Evolutionary conservation across 2,797 vertebrate genomes (phyloP).

Genomic region (Epinephelus awoara): DNA sequence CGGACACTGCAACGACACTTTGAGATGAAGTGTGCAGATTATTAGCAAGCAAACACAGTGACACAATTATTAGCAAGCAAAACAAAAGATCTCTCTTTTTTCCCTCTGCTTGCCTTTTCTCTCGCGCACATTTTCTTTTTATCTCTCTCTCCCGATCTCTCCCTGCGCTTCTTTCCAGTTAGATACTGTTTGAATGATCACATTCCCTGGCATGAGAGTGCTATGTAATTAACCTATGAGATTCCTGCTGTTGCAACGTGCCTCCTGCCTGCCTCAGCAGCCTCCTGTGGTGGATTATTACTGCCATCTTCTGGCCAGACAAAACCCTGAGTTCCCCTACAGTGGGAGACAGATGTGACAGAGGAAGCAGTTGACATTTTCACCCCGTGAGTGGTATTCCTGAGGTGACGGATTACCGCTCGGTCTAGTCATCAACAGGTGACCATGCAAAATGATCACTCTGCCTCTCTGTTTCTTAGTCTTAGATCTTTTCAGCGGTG

Average conservation of each 20-base stretch:
- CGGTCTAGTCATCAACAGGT: constrained; percentile 4
- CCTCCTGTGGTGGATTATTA: constrained; percentile 72
- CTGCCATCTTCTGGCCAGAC: constrained; percentile 78
- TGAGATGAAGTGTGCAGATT: constrained; percentile 55
- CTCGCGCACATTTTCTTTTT: constrained; percentile 35
- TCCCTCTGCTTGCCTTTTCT: constrained; percentile 18
- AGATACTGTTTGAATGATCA: constrained; percentile 84
- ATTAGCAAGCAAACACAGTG: constrained; percentile 55
- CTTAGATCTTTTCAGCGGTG: not conserved
- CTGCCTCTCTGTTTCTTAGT: not conserved
- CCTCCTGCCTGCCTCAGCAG: constrained; percentile 44
- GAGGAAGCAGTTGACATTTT: constrained; percentile 19
- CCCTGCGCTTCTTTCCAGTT: constrained; percentile 61
- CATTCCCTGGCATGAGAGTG: constrained; percentile 84
- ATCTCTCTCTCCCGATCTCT: constrained; percentile 45
- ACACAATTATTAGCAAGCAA: constrained; percentile 66
- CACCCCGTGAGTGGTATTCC: not conserved
- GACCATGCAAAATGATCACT: not conserved
- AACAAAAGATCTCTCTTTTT: constrained; percentile 43
- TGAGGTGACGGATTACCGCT: constrained; percentile 13
- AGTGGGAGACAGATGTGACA: constrained; percentile 11
- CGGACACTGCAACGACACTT: constrained; percentile 48
- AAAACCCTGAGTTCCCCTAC: not conserved
- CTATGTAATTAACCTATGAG: constrained; percentile 84
- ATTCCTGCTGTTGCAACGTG: constrained; percentile 79